phyloP scores from a whole-genome alignment of 2,797 vertebrate species.

The Pogoniulus pusillus region DNA sequence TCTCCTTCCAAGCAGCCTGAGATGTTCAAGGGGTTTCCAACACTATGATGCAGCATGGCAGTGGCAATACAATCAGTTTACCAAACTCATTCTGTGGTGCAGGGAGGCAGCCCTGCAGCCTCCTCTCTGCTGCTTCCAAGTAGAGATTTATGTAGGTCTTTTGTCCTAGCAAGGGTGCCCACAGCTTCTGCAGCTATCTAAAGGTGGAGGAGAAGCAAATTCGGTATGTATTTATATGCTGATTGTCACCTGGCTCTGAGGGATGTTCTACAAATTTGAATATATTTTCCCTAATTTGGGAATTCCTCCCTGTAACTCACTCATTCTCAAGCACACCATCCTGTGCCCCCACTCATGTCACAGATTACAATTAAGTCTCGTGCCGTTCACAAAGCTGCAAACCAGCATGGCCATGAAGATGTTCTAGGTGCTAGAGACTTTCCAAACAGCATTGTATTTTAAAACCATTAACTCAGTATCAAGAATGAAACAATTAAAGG shows the following conservation, averaged over 20 bases:
- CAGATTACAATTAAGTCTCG: neutral
- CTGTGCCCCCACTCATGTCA: neutral
- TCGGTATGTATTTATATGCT: neutral
- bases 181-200: neutral
- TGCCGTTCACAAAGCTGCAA: neutral
- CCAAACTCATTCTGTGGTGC: neutral
- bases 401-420: neutral
- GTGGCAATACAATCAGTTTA: neutral
- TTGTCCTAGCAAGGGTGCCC: neutral
- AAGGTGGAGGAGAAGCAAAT: neutral
- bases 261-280: neutral
- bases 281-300: neutral
- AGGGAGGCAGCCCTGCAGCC: neutral
- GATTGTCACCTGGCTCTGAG: neutral
- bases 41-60: neutral
- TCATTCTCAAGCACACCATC: neutral
- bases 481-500: neutral
- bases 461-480: neutral
- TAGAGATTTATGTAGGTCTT: neutral
- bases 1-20: neutral
- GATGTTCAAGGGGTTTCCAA: neutral
- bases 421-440: neutral
- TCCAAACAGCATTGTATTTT: neutral
- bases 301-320: neutral
- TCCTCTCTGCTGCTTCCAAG: neutral